These are phyloP conservation scores for Carassius gibelio DNA, from an alignment of 2,113 vertebrate genomes.

Conservation along the genomic window DNA sequence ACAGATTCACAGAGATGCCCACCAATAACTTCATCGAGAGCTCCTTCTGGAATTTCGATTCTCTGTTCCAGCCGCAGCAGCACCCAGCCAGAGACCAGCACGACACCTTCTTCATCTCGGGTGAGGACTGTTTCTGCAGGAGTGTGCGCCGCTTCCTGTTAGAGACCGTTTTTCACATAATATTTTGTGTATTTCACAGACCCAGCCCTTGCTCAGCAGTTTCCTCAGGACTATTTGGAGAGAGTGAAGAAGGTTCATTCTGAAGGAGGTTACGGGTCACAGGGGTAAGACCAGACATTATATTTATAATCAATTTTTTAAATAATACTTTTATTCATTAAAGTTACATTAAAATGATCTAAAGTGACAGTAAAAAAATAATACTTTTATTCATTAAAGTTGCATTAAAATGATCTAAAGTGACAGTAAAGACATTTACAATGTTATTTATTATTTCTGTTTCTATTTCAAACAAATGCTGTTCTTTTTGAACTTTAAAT, in stretches of 20 bases:
- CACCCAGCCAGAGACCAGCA: constrained; percentile 93
- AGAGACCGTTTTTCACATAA: background rate
- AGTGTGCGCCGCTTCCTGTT: background rate
- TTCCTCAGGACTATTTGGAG: constrained; percentile 85
- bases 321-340: no score
- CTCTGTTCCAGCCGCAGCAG: constrained; percentile 94
- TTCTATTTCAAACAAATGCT: no score
- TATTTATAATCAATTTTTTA: no score
- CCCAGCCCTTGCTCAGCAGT: constrained; percentile 79
- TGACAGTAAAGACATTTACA: no score
- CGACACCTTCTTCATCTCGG: constrained; percentile 92
- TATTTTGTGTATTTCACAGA: constrained; percentile 67
- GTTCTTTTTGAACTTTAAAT: no score
- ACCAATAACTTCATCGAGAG: constrained; percentile 94
- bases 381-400: no score
- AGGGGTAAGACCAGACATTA: constrained; percentile 78
- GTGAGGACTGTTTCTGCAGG: constrained; percentile 56
- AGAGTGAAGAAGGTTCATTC: constrained; percentile 88
- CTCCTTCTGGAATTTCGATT: constrained; percentile 97
- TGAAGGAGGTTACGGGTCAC: constrained; percentile 89
- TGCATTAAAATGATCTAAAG: no score
- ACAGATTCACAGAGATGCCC: constrained; percentile 92
- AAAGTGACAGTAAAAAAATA: no score
- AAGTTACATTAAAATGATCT: no score
- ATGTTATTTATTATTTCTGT: no score